These are phyloP conservation scores for Amblyornis subalaris DNA, from an alignment of 2,113 vertebrate species.

Conservation along the genomic window DNA sequence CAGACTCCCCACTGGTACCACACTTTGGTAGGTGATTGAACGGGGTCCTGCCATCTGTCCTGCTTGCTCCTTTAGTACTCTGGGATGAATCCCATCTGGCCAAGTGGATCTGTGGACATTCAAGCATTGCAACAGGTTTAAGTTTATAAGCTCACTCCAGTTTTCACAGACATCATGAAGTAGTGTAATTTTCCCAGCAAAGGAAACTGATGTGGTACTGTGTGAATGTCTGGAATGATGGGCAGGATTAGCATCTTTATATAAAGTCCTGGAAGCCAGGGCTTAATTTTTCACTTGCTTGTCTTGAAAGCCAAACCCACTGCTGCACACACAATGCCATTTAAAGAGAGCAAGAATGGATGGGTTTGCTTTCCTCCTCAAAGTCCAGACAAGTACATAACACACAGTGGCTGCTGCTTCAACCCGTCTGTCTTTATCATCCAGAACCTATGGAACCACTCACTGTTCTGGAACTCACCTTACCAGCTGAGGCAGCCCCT, in stretches of 20 bases:
- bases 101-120: neutral
- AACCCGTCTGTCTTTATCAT: neutral
- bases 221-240: neutral
- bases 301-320: neutral
- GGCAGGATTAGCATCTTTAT: neutral
- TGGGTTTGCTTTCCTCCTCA: neutral
- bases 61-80: neutral
- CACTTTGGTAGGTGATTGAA: neutral
- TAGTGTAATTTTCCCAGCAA: neutral
- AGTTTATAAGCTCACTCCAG: neutral
- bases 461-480: rapidly evolving
- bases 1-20: neutral
- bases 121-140: neutral
- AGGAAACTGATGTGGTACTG: neutral
- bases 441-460: neutral
- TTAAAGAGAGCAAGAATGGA: neutral
- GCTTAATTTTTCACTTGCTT: neutral
- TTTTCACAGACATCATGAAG: neutral
- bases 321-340: neutral
- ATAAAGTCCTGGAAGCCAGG: neutral
- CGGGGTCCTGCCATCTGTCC: neutral
- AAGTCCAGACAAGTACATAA: neutral
- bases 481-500: neutral
- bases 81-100: neutral
- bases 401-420: neutral